These are phyloP conservation scores for Ectropis grisescens DNA, from an alignment of 1,140 invertebrate species.

Conservation along the genomic window DNA sequence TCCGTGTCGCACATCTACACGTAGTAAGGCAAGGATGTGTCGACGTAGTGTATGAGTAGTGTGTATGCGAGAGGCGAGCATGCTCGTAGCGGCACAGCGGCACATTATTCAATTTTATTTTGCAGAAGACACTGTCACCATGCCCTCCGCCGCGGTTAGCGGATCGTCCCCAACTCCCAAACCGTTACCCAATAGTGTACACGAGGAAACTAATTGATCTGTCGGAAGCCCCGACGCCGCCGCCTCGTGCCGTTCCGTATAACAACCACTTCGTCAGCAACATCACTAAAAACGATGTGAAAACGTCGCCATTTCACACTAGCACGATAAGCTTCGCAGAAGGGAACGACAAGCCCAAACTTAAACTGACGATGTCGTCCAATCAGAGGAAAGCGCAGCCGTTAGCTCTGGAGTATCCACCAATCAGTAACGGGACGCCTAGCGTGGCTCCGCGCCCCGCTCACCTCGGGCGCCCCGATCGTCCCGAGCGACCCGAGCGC, in stretches of 20 bases:
- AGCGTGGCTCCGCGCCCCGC: neutral
- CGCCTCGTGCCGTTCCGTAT: conserved; percentile 28
- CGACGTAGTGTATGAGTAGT: too few species aligned
- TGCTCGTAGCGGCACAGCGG: conserved; percentile 43
- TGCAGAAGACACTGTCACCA: conserved; percentile 60
- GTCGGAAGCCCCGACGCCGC: conserved; percentile 46
- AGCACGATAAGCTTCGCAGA: conserved; percentile 51
- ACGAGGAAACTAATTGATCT: conserved; percentile 51
- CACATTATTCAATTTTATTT: conserved; percentile 62
- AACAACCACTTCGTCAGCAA: conserved; percentile 39
- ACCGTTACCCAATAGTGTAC: conserved; percentile 55
- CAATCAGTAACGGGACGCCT: conserved; percentile 27
- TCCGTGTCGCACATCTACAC: conserved; percentile 9
- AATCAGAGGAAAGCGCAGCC: conserved; percentile 31
- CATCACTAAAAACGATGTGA: conserved; percentile 42
- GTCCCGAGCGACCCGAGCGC: conserved; percentile 15
- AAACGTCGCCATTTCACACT: conserved; percentile 39
- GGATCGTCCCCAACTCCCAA: conserved; percentile 46
- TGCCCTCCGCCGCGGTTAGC: conserved; percentile 53
- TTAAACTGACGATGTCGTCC: conserved; percentile 45
- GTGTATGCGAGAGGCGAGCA: conserved; percentile 16
- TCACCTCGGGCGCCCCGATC: too few species aligned
- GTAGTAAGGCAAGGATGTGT: too few species aligned
- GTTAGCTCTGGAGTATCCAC: too few species aligned
- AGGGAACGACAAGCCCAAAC: conserved; percentile 43